These are phyloP conservation scores for Ardeotis arabs DNA, from an alignment of 2,113 vertebrate species.

Conservation along the genomic window DNA sequence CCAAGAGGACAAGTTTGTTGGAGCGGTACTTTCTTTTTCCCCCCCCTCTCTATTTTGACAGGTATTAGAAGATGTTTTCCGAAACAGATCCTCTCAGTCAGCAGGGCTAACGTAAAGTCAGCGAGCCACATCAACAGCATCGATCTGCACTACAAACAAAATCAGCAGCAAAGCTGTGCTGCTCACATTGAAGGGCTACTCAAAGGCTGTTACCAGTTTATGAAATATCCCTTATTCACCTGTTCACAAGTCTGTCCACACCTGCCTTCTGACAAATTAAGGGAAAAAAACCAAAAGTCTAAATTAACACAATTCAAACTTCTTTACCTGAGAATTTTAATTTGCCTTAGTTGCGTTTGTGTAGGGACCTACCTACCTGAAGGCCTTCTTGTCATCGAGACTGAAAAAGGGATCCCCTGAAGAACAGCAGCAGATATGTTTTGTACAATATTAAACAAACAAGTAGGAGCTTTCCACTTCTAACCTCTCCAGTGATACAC, in stretches of 20 bases:
- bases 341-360: background rate
- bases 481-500: background rate
- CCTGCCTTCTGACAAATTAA: background rate
- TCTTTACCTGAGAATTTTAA: background rate
- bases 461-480: background rate
- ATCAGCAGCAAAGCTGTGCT: background rate
- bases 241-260: background rate
- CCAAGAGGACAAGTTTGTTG: background rate
- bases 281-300: background rate
- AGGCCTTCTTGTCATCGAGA: background rate
- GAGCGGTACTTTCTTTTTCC: rapidly evolving
- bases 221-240: background rate
- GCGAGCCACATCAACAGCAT: background rate
- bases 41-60: background rate
- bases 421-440: background rate
- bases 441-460: background rate
- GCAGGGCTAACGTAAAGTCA: background rate
- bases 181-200: background rate
- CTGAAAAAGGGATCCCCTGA: background rate
- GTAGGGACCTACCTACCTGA: background rate
- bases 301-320: background rate
- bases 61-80: background rate
- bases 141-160: background rate
- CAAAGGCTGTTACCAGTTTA: background rate
- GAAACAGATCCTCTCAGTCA: background rate